Evolutionary conservation across 2,888 invertebrate species (phyloP).

Genomic region (Erebia palarica): DNA sequence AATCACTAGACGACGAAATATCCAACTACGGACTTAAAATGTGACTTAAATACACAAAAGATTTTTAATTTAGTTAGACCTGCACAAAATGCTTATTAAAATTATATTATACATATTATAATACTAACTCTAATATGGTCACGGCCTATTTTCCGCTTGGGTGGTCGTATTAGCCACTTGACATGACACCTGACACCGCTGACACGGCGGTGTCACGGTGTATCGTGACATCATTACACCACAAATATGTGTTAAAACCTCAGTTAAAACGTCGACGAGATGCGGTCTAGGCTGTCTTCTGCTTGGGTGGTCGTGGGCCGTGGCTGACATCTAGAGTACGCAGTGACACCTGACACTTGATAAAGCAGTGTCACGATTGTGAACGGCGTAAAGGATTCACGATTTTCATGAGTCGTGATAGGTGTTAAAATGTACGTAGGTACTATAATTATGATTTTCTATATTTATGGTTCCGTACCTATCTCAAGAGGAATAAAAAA

Average conservation of each 20-base stretch:
- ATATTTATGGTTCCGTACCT: too few species aligned
- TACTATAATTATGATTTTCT: too few species aligned
- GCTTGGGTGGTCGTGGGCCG: slow-evolving; percentile 2
- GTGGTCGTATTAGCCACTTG: slow-evolving; percentile 34
- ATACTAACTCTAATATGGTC: background rate
- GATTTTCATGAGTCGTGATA: background rate
- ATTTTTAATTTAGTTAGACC: background rate
- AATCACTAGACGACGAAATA: background rate
- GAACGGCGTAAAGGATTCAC: background rate
- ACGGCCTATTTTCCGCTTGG: slow-evolving; percentile 27
- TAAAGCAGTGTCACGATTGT: background rate
- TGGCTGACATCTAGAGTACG: background rate
- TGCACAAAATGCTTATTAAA: too few species aligned
- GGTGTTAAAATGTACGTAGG: too few species aligned
- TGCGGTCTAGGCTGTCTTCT: background rate
- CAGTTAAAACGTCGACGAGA: slow-evolving; percentile 1
- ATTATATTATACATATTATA: background rate
- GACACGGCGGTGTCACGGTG: slow-evolving; percentile 32
- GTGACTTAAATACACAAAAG: background rate
- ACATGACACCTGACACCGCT: slow-evolving; percentile 40
- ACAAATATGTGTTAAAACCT: slow-evolving; percentile 14
- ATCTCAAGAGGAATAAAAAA: too few species aligned
- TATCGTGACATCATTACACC: slow-evolving; percentile 19
- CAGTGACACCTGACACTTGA: slow-evolving; percentile 9
- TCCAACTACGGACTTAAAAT: too few species aligned